Conservation (phyloP, 2,888 invertebrate genomes). For the Charanyca ferruginea region DNA sequence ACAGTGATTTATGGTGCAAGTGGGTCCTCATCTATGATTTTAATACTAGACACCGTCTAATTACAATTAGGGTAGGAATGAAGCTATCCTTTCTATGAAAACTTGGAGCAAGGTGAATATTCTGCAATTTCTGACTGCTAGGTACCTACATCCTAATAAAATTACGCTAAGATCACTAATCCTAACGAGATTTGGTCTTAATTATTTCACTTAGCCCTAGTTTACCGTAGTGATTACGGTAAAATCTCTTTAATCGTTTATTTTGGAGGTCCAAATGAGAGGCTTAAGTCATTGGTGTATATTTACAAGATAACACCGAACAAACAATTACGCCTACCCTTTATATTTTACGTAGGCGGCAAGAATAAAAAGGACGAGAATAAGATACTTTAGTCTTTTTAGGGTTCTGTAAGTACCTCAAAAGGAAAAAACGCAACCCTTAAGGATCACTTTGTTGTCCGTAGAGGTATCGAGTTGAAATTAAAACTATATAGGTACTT, state of each 20-base stretch:
- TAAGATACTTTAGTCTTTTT: background rate
- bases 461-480: no score
- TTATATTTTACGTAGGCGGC: background rate
- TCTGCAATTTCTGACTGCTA: background rate
- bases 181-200: slow-evolving; percentile 39
- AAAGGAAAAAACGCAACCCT: no score
- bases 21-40: no score
- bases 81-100: background rate
- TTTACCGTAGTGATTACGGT: slow-evolving; percentile 29
- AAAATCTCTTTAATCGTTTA: slow-evolving; percentile 34
- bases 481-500: no score
- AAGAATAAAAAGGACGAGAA: background rate
- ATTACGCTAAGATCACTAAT: slow-evolving; percentile 40
- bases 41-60: background rate
- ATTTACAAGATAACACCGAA: slow-evolving; percentile 31
- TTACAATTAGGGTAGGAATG: background rate
- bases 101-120: background rate
- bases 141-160: slow-evolving; percentile 24
- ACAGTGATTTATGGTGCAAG: no score
- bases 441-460: no score
- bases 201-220: slow-evolving; percentile 38
- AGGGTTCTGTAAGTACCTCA: no score
- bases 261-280: slow-evolving; percentile 25
- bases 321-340: slow-evolving; percentile 23
- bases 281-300: slow-evolving; percentile 24